phyloP scores from a whole-genome alignment of 2,113 vertebrate genomes.

The Emydura subglobosa region DNA sequence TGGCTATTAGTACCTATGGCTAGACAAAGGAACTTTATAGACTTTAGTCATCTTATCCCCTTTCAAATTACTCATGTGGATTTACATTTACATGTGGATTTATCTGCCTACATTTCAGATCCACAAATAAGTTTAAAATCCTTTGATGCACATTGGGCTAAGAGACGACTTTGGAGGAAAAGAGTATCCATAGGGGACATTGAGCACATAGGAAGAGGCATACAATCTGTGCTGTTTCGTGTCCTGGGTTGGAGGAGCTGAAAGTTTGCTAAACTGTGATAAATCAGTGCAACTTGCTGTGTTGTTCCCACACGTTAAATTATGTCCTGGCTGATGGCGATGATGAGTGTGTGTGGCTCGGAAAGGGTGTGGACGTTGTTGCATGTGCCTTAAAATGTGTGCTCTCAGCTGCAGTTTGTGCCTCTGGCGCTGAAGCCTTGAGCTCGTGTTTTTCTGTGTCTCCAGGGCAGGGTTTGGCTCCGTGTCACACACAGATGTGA shows the following conservation, averaged over 20 bases:
- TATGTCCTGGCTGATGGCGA: not conserved
- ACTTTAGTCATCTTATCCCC: not conserved
- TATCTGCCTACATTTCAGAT: not conserved
- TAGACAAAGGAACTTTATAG: conserved; percentile 11
- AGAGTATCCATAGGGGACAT: not conserved
- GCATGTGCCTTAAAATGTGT: not conserved
- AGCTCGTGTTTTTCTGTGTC: conserved; percentile 30
- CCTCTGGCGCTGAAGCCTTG: not conserved
- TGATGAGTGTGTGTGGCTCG: not conserved
- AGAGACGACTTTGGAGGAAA: not conserved
- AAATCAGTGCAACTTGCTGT: conserved; percentile 23
- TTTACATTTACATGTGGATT: not conserved
- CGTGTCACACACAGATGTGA: conserved; percentile 79
- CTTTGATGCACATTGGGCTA: not conserved
- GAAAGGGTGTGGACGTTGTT: not conserved
- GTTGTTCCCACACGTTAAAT: conserved; percentile 31
- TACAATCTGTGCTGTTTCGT: not conserved
- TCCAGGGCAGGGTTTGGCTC: conserved; percentile 73
- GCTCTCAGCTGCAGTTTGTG: conserved; percentile 14
- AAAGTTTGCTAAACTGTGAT: conserved; percentile 54
- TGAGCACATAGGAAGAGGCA: not conserved
- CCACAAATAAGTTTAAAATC: not conserved
- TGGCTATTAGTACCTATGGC: not conserved
- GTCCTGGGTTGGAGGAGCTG: conserved; percentile 10
- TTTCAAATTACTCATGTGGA: not conserved